A percentile compares a stretch with the other conserved stretches of the same genome.
These are phyloP conservation scores for Melieria omissa DNA, from an alignment of 2,888 invertebrate genomes.

Conservation along the genomic window DNA sequence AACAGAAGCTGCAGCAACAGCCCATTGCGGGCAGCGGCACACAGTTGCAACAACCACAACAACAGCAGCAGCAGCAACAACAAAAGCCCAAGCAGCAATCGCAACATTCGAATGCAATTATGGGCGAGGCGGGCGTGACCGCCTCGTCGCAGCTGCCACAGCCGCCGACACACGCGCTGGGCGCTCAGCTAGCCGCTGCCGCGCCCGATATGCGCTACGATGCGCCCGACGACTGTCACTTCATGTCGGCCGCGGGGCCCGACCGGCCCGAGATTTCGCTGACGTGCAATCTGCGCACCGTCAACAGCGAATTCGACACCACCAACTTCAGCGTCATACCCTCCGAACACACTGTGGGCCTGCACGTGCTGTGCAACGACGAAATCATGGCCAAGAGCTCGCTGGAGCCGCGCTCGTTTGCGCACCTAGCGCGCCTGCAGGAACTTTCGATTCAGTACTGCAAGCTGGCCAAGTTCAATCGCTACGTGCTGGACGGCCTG, in stretches of 20 bases:
- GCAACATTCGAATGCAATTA: conserved; percentile 60
- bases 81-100: conserved; percentile 44
- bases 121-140: conserved; percentile 61
- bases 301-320: conserved; percentile 88
- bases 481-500: conserved; percentile 82
- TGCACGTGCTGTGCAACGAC: conserved; percentile 83
- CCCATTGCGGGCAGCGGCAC: conserved; percentile 42
- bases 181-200: conserved; percentile 26
- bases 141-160: conserved; percentile 52
- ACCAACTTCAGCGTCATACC: conserved; percentile 90
- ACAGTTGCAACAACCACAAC: conserved; percentile 28
- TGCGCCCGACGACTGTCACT: conserved; percentile 83
- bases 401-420: conserved; percentile 80
- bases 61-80: conserved; percentile 40
- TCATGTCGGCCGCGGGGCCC: conserved; percentile 59
- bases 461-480: conserved; percentile 85
- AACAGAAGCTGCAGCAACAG: conserved; percentile 44
- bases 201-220: conserved; percentile 70
- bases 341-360: conserved; percentile 82
- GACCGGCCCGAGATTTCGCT: conserved; percentile 77
- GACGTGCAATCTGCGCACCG: conserved; percentile 82
- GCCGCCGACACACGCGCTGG: conserved; percentile 43
- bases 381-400: conserved; percentile 84
- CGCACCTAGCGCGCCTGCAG: conserved; percentile 82
- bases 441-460: conserved; percentile 87